A percentile compares a stretch with the other conserved stretches of the same genome.
Conservation (phyloP, 2,797 vertebrate species). For the Acanthornis magna region DNA sequence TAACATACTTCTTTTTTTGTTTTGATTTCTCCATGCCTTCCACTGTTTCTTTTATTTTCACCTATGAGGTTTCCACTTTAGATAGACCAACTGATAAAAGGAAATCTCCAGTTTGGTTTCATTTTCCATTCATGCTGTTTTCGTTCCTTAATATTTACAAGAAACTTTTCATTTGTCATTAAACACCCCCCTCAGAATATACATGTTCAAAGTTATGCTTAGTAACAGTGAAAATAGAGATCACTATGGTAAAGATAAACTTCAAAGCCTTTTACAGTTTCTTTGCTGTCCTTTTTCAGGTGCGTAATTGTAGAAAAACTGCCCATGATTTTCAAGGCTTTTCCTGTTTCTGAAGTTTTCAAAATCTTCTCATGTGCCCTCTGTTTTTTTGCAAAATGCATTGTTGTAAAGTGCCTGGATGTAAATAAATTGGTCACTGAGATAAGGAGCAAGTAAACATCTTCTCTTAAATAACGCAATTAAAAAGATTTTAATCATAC, state of each 20-base stretch:
- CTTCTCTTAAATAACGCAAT: neutral
- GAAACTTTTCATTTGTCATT: neutral
- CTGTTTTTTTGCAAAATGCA: neutral
- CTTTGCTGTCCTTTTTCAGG: neutral
- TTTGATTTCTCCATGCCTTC: neutral
- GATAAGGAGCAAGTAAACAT: neutral
- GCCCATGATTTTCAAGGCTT: neutral
- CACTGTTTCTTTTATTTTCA: neutral
- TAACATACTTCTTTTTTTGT: neutral
- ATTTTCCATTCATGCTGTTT: neutral
- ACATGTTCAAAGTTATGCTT: neutral
- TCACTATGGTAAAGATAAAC: neutral
- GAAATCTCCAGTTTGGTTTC: neutral
- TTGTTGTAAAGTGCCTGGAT: neutral
- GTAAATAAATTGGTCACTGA: neutral
- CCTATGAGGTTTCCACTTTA: neutral
- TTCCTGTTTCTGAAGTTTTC: neutral
- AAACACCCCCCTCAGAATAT: neutral
- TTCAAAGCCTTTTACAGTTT: neutral
- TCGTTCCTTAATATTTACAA: neutral
- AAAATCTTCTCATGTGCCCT: neutral
- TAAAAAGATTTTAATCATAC: neutral
- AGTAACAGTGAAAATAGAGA: neutral
- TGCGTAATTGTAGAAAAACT: neutral
- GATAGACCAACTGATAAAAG: neutral